phyloP scores from a whole-genome alignment of 2,888 invertebrate genomes.

The Exocentrus adspersus region DNA sequence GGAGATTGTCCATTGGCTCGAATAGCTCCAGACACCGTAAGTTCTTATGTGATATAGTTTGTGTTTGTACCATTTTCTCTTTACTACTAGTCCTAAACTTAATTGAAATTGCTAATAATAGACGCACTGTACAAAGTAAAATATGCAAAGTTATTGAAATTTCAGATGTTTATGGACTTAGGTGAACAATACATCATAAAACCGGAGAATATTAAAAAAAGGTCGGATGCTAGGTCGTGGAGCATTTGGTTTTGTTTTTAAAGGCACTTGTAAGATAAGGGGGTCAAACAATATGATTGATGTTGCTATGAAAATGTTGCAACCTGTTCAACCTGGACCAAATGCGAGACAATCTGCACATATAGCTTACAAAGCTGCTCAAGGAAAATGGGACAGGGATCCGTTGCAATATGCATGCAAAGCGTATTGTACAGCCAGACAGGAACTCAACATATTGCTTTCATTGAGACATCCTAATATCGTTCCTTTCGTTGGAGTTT shows the following conservation, averaged over 20 bases:
- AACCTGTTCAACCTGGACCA: conserved; percentile 89
- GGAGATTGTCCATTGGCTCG: conserved; percentile 77
- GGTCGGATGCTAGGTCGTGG: conserved; percentile 89
- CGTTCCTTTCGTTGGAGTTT: conserved; percentile 90
- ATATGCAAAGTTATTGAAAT: conserved; percentile 23
- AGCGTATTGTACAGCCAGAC: conserved; percentile 95
- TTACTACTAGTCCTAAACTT: too few relatives aligned
- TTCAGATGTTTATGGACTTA: conserved; percentile 85
- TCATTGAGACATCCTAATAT: conserved; percentile 91
- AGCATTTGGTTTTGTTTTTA: conserved; percentile 97
- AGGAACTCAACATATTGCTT: conserved; percentile 89
- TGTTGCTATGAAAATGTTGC: conserved; percentile 95
- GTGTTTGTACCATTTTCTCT: too few relatives aligned
- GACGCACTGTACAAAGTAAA: too few relatives aligned
- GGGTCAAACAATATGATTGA: conserved; percentile 69
- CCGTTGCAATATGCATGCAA: conserved; percentile 92
- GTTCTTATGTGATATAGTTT: conserved; percentile 45
- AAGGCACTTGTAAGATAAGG: conserved; percentile 75
- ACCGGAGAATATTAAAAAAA: conserved; percentile 81
- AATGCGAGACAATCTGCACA: conserved; percentile 74
- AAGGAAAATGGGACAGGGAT: conserved; percentile 94
- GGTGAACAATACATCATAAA: conserved; percentile 83
- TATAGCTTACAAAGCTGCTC: conserved; percentile 61
- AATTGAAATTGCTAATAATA: too few relatives aligned
- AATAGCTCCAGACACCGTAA: conserved; percentile 92